Evolutionary conservation across 2,113 vertebrate genomes (phyloP).

Genomic region (Lutjanus erythropterus): DNA sequence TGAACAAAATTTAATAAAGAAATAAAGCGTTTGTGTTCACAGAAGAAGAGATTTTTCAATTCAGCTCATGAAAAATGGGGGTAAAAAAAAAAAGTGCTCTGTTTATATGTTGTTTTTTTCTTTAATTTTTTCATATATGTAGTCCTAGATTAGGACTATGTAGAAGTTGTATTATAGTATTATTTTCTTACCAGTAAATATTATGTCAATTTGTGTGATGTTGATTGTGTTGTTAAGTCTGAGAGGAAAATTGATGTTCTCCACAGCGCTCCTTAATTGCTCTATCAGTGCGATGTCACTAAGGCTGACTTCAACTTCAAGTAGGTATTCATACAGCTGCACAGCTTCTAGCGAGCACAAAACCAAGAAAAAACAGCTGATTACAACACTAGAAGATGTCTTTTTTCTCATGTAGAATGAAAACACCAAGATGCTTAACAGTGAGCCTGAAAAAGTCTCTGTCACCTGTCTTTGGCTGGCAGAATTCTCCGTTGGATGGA

Average conservation of each 20-base stretch:
- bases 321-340: slow-evolving; percentile 11
- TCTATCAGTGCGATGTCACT: background rate
- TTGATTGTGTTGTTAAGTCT: slow-evolving; percentile 14
- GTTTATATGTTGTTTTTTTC: too few relatives aligned
- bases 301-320: slow-evolving; percentile 8
- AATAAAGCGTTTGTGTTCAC: too few relatives aligned
- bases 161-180: too few relatives aligned
- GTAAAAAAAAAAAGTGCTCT: too few relatives aligned
- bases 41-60: too few relatives aligned
- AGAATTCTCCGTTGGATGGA: slow-evolving; percentile 71
- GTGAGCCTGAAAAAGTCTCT: background rate
- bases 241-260: slow-evolving; percentile 19
- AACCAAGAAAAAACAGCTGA: background rate
- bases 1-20: too few relatives aligned
- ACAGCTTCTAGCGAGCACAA: background rate
- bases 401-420: background rate
- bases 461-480: slow-evolving; percentile 56
- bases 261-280: background rate
- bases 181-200: slow-evolving; percentile 28
- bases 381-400: background rate
- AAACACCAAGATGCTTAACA: background rate
- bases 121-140: background rate
- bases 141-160: background rate
- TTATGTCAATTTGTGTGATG: slow-evolving; percentile 31
- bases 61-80: too few relatives aligned